A percentile compares a stretch with the other conserved stretches of the same genome.
These are phyloP conservation scores for Tragelaphus scriptus DNA, from an alignment of 2,113 vertebrate species.

Conservation along the genomic window DNA sequence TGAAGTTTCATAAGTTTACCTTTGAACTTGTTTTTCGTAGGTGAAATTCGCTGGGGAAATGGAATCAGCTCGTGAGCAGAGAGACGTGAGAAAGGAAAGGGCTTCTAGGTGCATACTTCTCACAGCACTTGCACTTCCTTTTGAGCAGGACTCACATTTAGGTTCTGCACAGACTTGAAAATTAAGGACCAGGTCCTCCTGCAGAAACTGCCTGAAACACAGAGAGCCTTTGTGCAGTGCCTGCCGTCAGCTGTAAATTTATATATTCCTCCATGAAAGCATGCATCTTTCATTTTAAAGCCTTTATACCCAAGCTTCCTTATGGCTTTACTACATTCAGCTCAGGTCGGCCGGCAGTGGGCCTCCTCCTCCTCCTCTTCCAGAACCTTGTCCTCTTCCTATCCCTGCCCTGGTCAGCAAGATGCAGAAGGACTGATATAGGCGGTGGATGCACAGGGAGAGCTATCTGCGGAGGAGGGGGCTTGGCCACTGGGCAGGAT, in stretches of 20 bases:
- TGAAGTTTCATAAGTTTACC: not conserved
- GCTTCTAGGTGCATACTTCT: not conserved
- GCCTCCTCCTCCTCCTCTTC: not conserved
- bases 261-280: too few relatives aligned
- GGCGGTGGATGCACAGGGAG: rapidly evolving
- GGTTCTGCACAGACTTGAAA: not conserved
- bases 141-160: not conserved
- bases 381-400: too few relatives aligned
- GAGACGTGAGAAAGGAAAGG: not conserved
- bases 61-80: not conserved
- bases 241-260: rapidly evolving
- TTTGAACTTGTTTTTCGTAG: not conserved
- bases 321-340: not conserved
- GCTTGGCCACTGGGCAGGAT: rapidly evolving
- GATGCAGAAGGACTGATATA: not conserved
- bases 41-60: not conserved
- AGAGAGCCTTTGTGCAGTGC: not conserved
- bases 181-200: not conserved
- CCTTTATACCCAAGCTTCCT: not conserved
- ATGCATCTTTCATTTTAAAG: not conserved
- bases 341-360: rapidly evolving
- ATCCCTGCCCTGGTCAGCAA: not conserved
- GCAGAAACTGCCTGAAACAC: not conserved
- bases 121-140: not conserved
- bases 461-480: rapidly evolving